Base-by-base conservation (phyloP, 2,888 invertebrate genomes). In the Hanleya hanleyi region DNA sequence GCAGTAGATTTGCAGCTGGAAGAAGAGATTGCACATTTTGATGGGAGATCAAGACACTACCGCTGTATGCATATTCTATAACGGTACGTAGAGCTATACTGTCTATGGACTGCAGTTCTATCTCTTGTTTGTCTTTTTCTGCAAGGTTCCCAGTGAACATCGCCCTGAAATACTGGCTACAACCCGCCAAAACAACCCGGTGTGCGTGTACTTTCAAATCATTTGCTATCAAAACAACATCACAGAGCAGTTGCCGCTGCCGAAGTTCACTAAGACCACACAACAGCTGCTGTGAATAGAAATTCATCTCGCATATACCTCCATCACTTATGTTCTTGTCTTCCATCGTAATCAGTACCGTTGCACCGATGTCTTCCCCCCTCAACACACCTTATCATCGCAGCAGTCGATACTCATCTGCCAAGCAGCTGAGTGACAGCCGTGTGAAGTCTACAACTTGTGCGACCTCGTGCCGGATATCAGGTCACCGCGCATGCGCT, bases 21-120 rank as follows among this genome's bases (percentile, higher is more conserved):
- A 57, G 57, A 22, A 57, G 22, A 15, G 57, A 57, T 26, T 57
- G 57, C 3, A 57, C 57, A 26, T 57, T 57, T 22, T 57, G 57
- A 22, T 57, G 57, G 4, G 57, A 57, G 4, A 57, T 57, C 26
- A 29, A 12, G 12, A 57, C 57, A 4, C 32, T 57, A 22, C 57
- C 57, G 15, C 57, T 57, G 32, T 57, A 57, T 15, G 57, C 57
- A 26, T 57, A 57, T 26, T 57, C 57, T 26, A 57, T 32, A 57
- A 57, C 26, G 22, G 22, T 57, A 15, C 29, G 15, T 26, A 57
- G 9, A 57, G 22, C 57, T 29, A 26, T 57, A 15, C 29, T 57
- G 57, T 57, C 57, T 15, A 57, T 26, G 22, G 57, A 57, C 32
- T 57, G 29, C 18, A 57, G 57, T 29, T 57, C 57, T 7, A 57